A percentile compares a stretch with the other conserved stretches of the same genome.
phyloP scores from a whole-genome alignment of 1,140 invertebrate genomes.

The Gryon sp. region DNA sequence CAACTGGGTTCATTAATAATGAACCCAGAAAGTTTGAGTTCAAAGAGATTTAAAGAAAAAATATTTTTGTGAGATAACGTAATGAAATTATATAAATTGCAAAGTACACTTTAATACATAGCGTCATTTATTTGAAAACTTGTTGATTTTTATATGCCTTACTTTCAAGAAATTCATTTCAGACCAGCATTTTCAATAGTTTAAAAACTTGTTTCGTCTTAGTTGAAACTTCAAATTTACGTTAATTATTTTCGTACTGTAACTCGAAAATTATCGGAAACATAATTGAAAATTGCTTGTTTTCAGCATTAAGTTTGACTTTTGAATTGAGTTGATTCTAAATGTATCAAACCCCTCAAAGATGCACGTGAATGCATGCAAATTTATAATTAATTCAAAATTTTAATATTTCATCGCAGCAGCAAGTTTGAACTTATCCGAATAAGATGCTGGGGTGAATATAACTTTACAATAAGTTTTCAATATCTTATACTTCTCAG shows the following conservation, averaged over 20 bases:
- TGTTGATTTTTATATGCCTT: background rate
- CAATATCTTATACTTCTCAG: constrained; percentile 26
- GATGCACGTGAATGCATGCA: constrained; percentile 14
- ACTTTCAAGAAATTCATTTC: no score
- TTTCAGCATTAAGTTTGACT: background rate
- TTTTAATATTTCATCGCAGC: constrained; percentile 44
- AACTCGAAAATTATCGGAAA: background rate
- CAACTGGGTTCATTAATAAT: constrained; percentile 55
- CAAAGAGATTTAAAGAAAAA: constrained; percentile 17
- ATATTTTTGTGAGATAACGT: constrained; percentile 30
- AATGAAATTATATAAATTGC: constrained; percentile 5
- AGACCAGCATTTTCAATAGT: background rate
- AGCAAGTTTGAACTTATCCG: constrained; percentile 41
- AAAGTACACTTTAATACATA: background rate
- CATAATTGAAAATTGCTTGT: background rate
- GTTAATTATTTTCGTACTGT: background rate
- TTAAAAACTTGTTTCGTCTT: no score
- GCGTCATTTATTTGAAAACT: background rate
- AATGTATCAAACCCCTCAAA: constrained; percentile 28
- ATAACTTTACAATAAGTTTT: constrained; percentile 58
- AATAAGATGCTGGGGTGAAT: constrained; percentile 41
- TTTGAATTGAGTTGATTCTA: constrained; percentile 21
- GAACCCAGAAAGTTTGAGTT: constrained; percentile 41
- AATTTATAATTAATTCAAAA: constrained; percentile 50
- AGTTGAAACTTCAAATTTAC: background rate